Conservation (phyloP, 2,797 vertebrate species). For the Scyliorhinus canicula region DNA sequence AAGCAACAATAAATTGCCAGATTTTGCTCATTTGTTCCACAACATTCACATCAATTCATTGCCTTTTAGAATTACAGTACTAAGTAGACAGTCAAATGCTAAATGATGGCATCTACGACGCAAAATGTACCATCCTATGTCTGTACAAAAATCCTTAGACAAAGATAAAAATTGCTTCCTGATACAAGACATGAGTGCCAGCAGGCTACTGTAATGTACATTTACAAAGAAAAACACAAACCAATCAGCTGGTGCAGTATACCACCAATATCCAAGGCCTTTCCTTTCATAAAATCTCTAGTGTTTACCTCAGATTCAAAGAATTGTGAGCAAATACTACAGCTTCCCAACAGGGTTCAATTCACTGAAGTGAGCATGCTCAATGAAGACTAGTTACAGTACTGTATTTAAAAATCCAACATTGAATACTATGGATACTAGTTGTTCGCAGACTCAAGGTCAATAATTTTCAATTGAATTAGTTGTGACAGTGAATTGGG, state of each 20-base stretch:
- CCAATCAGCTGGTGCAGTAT: background rate
- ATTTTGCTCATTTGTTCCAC: background rate
- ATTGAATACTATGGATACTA: constrained; percentile 24
- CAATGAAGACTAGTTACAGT: background rate
- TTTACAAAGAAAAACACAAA: background rate
- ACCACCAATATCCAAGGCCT: background rate
- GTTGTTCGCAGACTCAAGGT: constrained; percentile 3
- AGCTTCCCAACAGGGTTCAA: constrained; percentile 30
- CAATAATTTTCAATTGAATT: constrained; percentile 7
- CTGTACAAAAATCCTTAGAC: constrained; percentile 29
- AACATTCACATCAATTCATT: background rate
- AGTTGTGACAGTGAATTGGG: background rate
- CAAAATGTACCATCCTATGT: constrained; percentile 5
- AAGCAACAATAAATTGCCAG: background rate
- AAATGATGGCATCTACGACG: background rate
- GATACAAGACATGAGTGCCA: background rate
- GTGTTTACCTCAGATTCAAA: constrained; percentile 30
- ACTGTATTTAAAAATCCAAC: background rate
- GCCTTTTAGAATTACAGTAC: constrained; percentile 19
- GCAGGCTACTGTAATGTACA: background rate
- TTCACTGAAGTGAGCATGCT: constrained; percentile 36
- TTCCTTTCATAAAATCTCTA: constrained; percentile 8
- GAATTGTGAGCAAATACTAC: constrained; percentile 32
- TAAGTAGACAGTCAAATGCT: background rate
- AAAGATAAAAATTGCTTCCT: constrained; percentile 18